Evolutionary conservation across 2,113 vertebrate genomes (phyloP).

Genomic region (Ammodytes dubius): DNA sequence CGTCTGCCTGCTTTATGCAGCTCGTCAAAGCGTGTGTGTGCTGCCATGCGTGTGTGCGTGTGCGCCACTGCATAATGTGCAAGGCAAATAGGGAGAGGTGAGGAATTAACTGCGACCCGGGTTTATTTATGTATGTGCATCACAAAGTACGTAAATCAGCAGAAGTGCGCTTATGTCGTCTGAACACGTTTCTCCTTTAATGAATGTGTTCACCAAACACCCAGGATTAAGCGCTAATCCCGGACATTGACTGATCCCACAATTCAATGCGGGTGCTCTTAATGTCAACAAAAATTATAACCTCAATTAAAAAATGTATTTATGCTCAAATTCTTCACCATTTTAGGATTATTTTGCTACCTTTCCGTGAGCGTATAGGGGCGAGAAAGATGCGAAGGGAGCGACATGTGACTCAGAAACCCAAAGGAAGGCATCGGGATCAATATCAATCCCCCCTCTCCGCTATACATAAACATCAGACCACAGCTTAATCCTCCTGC

Average conservation of each 20-base stretch:
- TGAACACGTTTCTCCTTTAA: slow-evolving; percentile 65
- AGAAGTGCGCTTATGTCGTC: slow-evolving; percentile 26
- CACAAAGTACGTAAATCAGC: slow-evolving; percentile 56
- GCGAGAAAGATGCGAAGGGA: slow-evolving; percentile 26
- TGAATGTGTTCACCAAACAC: slow-evolving; percentile 68
- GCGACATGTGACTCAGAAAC: slow-evolving; percentile 26
- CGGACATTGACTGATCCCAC: slow-evolving; percentile 66
- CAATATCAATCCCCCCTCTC: slow-evolving; percentile 61
- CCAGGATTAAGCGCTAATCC: slow-evolving; percentile 76
- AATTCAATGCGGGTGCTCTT: slow-evolving; percentile 55
- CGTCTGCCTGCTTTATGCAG: slow-evolving; percentile 64
- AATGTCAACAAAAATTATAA: slow-evolving; percentile 57
- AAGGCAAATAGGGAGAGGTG: slow-evolving; percentile 32
- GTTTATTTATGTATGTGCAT: slow-evolving; percentile 28
- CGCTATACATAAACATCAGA: slow-evolving; percentile 72
- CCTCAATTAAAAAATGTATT: slow-evolving; percentile 55
- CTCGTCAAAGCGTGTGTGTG: slow-evolving; percentile 25
- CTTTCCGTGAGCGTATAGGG: slow-evolving; percentile 13
- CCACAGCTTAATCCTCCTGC: slow-evolving; percentile 62
- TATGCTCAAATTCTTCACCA: slow-evolving; percentile 36
- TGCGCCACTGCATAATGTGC: slow-evolving; percentile 54
- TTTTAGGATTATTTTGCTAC: slow-evolving; percentile 58
- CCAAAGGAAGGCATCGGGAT: slow-evolving; percentile 40
- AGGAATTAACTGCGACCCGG: slow-evolving; percentile 40
- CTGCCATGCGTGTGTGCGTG: slow-evolving; percentile 15